Conservation (phyloP, 1,140 invertebrate genomes). For the Pomacea maculata region DNA sequence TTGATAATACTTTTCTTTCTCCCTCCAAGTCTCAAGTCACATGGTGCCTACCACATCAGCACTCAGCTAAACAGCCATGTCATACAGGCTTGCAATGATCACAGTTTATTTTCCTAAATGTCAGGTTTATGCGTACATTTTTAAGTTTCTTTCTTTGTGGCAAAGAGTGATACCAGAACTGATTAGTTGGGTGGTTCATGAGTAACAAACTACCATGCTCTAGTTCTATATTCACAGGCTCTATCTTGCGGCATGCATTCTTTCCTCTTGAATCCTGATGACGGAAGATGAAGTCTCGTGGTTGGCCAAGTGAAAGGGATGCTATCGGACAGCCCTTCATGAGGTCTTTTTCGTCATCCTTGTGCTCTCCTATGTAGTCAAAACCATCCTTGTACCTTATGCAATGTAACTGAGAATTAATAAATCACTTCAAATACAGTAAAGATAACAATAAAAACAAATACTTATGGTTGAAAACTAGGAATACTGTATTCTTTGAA, state of each 20-base stretch:
- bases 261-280: conserved; percentile 70
- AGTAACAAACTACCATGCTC: conserved; percentile 75
- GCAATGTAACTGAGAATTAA: not conserved
- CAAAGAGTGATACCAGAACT: conserved; percentile 77
- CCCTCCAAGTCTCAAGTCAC: no score
- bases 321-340: conserved; percentile 73
- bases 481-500: not conserved
- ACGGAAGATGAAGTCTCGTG: conserved; percentile 74
- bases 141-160: conserved; percentile 70
- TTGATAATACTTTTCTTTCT: no score
- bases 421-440: not conserved
- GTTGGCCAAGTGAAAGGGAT: conserved; percentile 75
- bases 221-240: conserved; percentile 71
- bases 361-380: conserved; percentile 79
- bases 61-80: not conserved
- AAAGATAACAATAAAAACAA: no score
- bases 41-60: no score
- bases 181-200: conserved; percentile 80
- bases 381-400: conserved; percentile 75
- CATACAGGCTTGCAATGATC: conserved; percentile 22
- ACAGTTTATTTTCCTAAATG: conserved; percentile 67
- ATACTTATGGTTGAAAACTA: not conserved
- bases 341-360: conserved; percentile 77
- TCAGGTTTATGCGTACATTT: conserved; percentile 75
- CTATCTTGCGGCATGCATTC: conserved; percentile 42